These are phyloP conservation scores for Vulpes lagopus DNA, from an alignment of 2,113 vertebrate genomes.

Conservation along the genomic window DNA sequence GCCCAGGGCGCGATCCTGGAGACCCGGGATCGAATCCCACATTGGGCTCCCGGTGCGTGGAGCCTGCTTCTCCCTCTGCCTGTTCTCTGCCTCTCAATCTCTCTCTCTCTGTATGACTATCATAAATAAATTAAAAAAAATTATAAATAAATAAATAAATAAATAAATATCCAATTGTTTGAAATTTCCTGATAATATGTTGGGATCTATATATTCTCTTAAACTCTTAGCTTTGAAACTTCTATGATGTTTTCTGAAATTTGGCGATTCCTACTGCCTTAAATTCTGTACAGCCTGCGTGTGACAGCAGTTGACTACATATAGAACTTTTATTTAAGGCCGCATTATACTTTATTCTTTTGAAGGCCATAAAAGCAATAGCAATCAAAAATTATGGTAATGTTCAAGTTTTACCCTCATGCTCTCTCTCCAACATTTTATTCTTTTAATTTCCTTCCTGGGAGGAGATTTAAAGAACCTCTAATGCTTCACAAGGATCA, in stretches of 20 bases:
- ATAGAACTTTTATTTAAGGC: conserved; percentile 21
- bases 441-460: conserved; percentile 48
- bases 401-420: conserved; percentile 25
- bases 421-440: neutral
- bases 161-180: neutral
- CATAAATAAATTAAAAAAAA: too few relatives aligned
- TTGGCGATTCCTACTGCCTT: conserved; percentile 1
- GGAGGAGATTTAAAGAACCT: neutral
- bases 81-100: too few relatives aligned
- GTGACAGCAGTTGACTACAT: neutral
- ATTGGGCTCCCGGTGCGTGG: too few relatives aligned
- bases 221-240: conserved; percentile 15
- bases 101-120: too few relatives aligned
- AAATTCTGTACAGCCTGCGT: neutral
- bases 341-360: neutral
- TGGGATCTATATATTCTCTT: neutral
- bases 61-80: too few relatives aligned
- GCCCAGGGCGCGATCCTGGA: too few relatives aligned
- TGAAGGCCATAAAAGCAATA: conserved; percentile 11
- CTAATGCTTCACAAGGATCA: conserved; percentile 32
- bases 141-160: too few relatives aligned
- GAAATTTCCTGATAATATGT: conserved; percentile 5
- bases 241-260: conserved; percentile 2
- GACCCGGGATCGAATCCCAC: too few relatives aligned
- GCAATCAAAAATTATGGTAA: conserved; percentile 19